phyloP scores from a whole-genome alignment of 92 coral and sea anemone species.

The Phymanthus crucifer region DNA sequence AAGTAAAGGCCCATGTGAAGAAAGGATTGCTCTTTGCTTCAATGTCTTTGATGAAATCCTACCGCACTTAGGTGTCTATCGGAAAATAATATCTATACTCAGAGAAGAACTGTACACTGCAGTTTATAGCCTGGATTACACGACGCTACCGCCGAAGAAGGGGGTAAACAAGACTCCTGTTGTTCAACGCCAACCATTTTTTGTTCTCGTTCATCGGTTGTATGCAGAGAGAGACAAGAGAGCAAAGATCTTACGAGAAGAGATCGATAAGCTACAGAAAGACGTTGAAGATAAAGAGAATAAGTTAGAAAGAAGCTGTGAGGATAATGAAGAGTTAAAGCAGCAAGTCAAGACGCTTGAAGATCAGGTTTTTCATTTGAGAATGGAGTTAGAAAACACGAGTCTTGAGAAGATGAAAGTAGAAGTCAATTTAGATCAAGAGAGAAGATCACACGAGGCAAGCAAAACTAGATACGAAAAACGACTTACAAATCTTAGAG shows the following conservation, averaged over 20 bases:
- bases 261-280: conserved; percentile 51
- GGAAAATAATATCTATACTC: conserved; percentile 77
- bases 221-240: conserved; percentile 76
- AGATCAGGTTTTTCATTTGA: conserved; percentile 64
- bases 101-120: conserved; percentile 92
- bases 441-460: conserved; percentile 63
- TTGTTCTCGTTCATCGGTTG: conserved; percentile 84
- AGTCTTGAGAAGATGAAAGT: conserved; percentile 66
- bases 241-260: conserved; percentile 69
- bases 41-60: conserved; percentile 86
- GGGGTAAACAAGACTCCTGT: conserved; percentile 61
- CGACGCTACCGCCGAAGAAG: conserved; percentile 69
- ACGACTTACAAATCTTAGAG: conserved; percentile 63
- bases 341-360: conserved; percentile 63
- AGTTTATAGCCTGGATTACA: conserved; percentile 89
- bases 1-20: conserved; percentile 68
- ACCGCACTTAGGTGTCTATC: conserved; percentile 82
- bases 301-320: conserved; percentile 43
- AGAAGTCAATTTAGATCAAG: conserved; percentile 55
- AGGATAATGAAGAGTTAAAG: conserved; percentile 50
- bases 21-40: conserved; percentile 80
- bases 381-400: conserved; percentile 63
- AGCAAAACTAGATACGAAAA: conserved; percentile 64
- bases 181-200: conserved; percentile 81
- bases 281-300: conserved; percentile 43